These are phyloP conservation scores for Salmo trutta DNA, from an alignment of 2,797 vertebrate species.

Conservation along the genomic window DNA sequence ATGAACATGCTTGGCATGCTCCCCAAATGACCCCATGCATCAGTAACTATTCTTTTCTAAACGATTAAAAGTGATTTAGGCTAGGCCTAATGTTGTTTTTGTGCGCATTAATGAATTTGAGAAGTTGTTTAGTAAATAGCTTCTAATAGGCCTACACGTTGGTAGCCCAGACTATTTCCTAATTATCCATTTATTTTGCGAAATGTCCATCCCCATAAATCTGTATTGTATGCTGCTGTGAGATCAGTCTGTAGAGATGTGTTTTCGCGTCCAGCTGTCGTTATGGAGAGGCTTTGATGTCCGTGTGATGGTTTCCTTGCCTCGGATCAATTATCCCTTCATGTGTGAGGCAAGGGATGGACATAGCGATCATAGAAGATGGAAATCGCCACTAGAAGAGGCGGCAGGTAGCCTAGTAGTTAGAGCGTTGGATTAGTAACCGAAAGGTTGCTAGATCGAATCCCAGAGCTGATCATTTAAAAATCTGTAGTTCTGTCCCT, in stretches of 20 bases:
- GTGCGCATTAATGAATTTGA: slow-evolving; percentile 69
- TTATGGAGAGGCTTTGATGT: slow-evolving; percentile 65
- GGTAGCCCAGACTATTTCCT: slow-evolving; percentile 21
- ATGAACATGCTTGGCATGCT: background rate
- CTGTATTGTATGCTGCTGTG: slow-evolving; percentile 35
- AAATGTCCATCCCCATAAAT: slow-evolving; percentile 15
- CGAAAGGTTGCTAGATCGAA: too few relatives aligned
- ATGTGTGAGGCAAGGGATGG: slow-evolving; percentile 45
- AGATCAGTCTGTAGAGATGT: slow-evolving; percentile 49
- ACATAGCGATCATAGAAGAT: slow-evolving; percentile 38
- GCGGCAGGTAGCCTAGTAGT: too few relatives aligned
- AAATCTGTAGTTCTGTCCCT: too few relatives aligned
- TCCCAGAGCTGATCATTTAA: too few relatives aligned
- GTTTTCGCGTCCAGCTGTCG: slow-evolving; percentile 66
- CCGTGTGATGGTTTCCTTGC: slow-evolving; percentile 62
- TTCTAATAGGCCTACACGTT: background rate
- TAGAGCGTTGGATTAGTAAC: too few relatives aligned
- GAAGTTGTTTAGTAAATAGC: background rate
- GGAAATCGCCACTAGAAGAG: background rate
- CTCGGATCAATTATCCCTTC: slow-evolving; percentile 61
- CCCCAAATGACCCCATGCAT: background rate
- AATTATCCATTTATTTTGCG: slow-evolving; percentile 11
- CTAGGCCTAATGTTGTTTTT: background rate
- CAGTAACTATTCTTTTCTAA: background rate
- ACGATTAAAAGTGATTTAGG: background rate